Evolutionary conservation across 1,140 invertebrate genomes (phyloP).

Genomic region (Dufourea novaeangliae): DNA sequence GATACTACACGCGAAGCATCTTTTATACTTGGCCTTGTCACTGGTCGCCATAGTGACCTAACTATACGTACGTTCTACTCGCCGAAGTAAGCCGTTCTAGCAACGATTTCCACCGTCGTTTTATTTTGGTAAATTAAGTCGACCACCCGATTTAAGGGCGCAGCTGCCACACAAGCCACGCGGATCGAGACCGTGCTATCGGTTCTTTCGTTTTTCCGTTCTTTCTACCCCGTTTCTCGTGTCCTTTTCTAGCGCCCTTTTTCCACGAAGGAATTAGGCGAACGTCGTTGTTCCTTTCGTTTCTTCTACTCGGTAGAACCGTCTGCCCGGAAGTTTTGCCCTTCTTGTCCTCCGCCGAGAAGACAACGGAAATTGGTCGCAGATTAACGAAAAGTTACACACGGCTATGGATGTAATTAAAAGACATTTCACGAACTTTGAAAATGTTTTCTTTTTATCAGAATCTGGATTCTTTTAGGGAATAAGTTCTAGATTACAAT

Average conservation of each 20-base stretch:
- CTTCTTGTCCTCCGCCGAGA: too few species aligned
- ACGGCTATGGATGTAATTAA: neutral
- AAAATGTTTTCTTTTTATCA: neutral
- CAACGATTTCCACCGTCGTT: conserved; percentile 24
- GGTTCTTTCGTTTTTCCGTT: neutral
- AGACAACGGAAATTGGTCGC: neutral
- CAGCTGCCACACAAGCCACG: conserved; percentile 21
- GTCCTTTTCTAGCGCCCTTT: too few species aligned
- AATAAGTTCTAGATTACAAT: too few species aligned
- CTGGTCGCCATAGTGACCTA: conserved; percentile 18
- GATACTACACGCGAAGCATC: too few species aligned
- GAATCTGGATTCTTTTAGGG: too few species aligned
- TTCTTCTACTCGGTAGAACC: neutral
- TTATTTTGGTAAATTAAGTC: conserved; percentile 45
- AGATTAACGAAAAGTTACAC: neutral
- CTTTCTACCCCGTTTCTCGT: neutral
- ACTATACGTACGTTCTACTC: conserved; percentile 23
- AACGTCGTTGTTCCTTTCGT: neutral
- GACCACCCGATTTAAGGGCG: neutral
- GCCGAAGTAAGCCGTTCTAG: conserved; percentile 17
- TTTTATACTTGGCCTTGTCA: too few species aligned
- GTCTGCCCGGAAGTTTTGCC: neutral
- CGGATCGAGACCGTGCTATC: neutral
- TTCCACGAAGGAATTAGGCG: neutral
- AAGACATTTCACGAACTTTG: neutral